These are phyloP conservation scores for Condylura cristata DNA, from an alignment of 2,113 vertebrate genomes.

Conservation along the genomic window DNA sequence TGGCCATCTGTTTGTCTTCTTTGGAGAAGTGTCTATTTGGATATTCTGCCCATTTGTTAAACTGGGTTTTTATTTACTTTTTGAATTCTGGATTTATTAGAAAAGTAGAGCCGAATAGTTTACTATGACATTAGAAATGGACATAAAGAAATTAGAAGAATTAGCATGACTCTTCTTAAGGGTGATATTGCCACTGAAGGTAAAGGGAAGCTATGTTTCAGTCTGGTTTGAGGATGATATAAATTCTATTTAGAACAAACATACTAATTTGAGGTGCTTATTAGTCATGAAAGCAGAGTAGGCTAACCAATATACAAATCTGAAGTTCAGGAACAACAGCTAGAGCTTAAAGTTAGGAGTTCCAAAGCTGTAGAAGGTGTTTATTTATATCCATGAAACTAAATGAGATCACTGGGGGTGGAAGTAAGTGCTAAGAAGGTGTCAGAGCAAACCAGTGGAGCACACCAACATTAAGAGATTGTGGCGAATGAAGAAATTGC, in stretches of 20 bases:
- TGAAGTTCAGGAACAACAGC: neutral
- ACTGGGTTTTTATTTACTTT: no score
- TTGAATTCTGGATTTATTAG: no score
- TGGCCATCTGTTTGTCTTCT: no score
- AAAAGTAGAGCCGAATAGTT: neutral
- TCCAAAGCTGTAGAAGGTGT: neutral
- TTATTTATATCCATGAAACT: neutral
- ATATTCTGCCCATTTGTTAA: no score
- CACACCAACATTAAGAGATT: no score
- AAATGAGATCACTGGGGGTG: no score
- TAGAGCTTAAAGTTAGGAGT: neutral
- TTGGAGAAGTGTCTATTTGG: no score
- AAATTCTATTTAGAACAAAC: neutral
- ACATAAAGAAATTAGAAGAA: neutral
- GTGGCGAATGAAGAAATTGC: neutral
- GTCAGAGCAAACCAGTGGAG: neutral
- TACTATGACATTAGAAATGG: neutral
- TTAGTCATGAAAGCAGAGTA: neutral
- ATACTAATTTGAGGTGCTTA: neutral
- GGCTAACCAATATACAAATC: neutral
- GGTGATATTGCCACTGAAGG: neutral
- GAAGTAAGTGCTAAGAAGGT: neutral
- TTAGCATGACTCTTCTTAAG: neutral
- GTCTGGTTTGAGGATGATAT: neutral
- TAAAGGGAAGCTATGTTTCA: neutral